Evolutionary conservation across 2,797 vertebrate genomes (phyloP), one percentile per base, ranked within the genome.

Genomic region (Lates japonicus): DNA sequence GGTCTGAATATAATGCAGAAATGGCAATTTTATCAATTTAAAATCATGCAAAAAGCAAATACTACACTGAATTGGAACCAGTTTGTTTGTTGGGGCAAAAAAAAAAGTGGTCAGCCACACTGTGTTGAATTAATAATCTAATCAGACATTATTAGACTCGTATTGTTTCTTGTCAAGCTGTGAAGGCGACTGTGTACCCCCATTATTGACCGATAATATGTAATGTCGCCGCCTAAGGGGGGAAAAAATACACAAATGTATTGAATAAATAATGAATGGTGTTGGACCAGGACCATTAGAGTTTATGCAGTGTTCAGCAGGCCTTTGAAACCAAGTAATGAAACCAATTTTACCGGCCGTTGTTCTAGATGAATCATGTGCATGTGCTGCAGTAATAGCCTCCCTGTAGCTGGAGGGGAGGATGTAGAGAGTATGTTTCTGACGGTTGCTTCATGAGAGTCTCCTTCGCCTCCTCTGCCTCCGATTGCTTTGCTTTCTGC

Each of bases 291-390:
- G 60, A 58, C 59, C 74, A 78, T 84, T 80, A 70, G 64, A 58
- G 75, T 76, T 74, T 61, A 31, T 74, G 84, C 67, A 64, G 63
- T 75, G 76, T 81, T 86, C 86, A 87, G 80, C 78, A 64, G 68
- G 55, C 65, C 78, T 84, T 79, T 54, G 63, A 80, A 78, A 82
- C 0, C 78, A 48, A 70, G 84, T 84, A 88, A 84, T 85, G 80
- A 84, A 88, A 74, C 59, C 77, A 70, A 51, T 78, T 81, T 59
- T 49, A 57, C 54, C 13, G 62, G 78, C 69, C 25, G 25, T 29
- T 29, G 57, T 67, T 86, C 63, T 54, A 51, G 52, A 76, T 73
- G 68, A 91, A 85, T 82, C 79, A 58, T 74, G 63, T 57, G 57
- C 70, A 59, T 10, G 67, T 64, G 78, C 61, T 31, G 65, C 72